Percentiles rank a stretch among this genome's conserved stretches.
Conservation (phyloP, 2,113 vertebrate species). For the Willisornis vidua region DNA sequence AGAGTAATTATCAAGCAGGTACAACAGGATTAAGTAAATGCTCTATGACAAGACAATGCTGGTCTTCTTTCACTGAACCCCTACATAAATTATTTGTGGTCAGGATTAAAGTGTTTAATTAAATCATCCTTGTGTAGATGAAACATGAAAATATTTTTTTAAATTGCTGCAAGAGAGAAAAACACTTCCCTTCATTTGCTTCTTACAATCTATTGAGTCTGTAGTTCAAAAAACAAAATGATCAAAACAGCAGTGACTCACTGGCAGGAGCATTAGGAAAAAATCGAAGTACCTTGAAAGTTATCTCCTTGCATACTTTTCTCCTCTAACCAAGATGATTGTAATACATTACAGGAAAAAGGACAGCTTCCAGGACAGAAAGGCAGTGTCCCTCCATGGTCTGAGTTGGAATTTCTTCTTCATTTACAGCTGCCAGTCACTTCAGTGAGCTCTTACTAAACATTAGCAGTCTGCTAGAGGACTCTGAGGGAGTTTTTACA, state of each 20-base stretch:
- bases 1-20: slow-evolving; percentile 61
- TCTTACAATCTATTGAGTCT: slow-evolving; percentile 25
- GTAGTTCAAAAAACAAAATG: slow-evolving; percentile 31
- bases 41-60: slow-evolving; percentile 40
- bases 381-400: background rate
- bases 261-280: slow-evolving; percentile 25
- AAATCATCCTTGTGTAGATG: slow-evolving; percentile 55
- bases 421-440: background rate
- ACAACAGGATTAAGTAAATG: slow-evolving; percentile 29
- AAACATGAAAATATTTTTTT: slow-evolving; percentile 44
- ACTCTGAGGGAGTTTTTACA: background rate
- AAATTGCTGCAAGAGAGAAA: slow-evolving; percentile 4
- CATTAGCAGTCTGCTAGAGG: background rate
- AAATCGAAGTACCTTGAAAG: background rate
- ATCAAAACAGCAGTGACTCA: slow-evolving; percentile 51
- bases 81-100: slow-evolving; percentile 55
- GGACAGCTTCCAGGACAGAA: background rate
- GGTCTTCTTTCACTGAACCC: background rate
- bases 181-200: background rate
- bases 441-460: background rate
- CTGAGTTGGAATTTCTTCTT: background rate
- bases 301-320: background rate
- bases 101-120: slow-evolving; percentile 68
- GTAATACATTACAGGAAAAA: background rate
- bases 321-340: background rate